phyloP scores from a whole-genome alignment of 2,113 vertebrate genomes.

The Myrmecobius fasciatus region DNA sequence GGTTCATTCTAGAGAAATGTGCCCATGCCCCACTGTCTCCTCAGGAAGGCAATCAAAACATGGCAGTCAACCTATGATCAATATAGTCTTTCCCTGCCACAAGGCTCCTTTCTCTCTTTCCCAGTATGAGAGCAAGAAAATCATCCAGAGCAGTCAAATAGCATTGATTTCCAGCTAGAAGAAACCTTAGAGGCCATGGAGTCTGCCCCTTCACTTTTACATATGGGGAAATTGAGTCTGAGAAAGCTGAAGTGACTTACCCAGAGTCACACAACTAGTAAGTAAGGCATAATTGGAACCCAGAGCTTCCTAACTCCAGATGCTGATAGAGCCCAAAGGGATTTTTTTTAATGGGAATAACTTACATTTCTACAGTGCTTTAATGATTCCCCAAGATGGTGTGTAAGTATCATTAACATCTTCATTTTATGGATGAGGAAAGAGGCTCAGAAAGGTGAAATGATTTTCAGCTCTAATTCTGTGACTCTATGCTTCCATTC shows the following conservation, averaged over 20 bases:
- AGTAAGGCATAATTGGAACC: background rate
- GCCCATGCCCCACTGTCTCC: background rate
- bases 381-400: background rate
- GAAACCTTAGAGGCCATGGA: background rate
- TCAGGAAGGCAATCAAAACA: background rate
- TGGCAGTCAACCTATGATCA: background rate
- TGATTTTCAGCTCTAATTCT: background rate
- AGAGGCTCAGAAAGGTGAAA: background rate
- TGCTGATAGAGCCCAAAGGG: background rate
- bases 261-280: background rate
- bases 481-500: background rate
- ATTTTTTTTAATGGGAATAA: background rate
- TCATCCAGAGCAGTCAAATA: background rate
- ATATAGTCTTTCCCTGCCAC: background rate
- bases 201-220: background rate
- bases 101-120: background rate
- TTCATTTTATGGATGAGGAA: background rate
- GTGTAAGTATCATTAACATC: background rate
- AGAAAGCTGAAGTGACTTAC: background rate
- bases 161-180: background rate
- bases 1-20: background rate
- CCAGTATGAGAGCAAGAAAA: background rate
- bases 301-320: background rate
- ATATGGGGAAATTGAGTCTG: background rate
- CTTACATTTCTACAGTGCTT: background rate